A percentile compares a stretch with the other conserved stretches of the same genome.
Evolutionary conservation across 2,113 vertebrate species (phyloP).

Genomic region (Pelecanus crispus): DNA sequence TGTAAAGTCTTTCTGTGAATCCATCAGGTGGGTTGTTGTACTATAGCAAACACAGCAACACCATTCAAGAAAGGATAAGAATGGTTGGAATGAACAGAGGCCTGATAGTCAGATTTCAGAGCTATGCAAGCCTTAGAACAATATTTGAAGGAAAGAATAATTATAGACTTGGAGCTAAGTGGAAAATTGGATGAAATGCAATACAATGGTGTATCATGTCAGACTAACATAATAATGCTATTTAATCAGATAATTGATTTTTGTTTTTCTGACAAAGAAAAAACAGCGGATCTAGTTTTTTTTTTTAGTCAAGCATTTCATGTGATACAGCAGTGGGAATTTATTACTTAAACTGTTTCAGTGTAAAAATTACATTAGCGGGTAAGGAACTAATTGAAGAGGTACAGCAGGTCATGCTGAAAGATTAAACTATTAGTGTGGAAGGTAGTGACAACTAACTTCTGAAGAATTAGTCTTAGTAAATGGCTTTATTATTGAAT

Average conservation of each 20-base stretch:
- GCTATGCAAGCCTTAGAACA: background rate
- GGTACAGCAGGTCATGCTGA: background rate
- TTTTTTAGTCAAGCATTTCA: background rate
- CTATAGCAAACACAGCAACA: background rate
- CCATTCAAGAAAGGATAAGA: background rate
- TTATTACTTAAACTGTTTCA: background rate
- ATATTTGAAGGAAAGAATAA: background rate
- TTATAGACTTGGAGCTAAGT: background rate
- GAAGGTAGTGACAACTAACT: background rate
- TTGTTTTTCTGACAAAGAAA: background rate
- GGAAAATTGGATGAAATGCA: background rate
- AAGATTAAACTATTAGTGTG: background rate
- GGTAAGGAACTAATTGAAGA: background rate
- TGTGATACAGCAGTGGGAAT: background rate
- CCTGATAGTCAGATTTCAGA: background rate
- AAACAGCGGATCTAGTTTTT: background rate
- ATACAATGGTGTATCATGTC: background rate
- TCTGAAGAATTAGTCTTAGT: background rate
- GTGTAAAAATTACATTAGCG: background rate
- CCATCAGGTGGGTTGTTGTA: background rate
- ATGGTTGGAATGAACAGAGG: fast-evolving
- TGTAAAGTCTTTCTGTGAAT: background rate
- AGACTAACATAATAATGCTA: background rate
- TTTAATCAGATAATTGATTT: background rate
- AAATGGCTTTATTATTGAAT: background rate